phyloP scores from a whole-genome alignment of 2,797 vertebrate genomes.

The Halcyon badia region DNA sequence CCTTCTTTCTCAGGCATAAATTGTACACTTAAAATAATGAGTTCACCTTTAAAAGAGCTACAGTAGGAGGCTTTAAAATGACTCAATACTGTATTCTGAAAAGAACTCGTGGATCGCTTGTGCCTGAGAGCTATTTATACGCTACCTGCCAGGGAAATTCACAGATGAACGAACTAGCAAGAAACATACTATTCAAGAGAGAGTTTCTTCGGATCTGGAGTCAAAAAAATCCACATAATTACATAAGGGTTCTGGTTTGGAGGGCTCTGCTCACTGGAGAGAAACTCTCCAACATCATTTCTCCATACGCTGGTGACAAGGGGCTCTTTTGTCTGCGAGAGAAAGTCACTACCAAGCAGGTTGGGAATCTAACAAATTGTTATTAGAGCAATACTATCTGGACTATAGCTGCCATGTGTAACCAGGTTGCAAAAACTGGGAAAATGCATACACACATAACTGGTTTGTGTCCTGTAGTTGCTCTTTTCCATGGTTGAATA shows the following conservation, averaged over 20 bases:
- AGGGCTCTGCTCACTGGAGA: not conserved
- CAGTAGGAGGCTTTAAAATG: slow-evolving; percentile 74
- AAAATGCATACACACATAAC: not conserved
- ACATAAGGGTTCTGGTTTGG: slow-evolving; percentile 20
- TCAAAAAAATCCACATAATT: slow-evolving; percentile 15
- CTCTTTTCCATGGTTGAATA: not conserved
- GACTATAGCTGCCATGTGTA: not conserved
- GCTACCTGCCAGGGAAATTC: slow-evolving; percentile 70
- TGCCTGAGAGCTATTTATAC: slow-evolving; percentile 73
- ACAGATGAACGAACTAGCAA: slow-evolving; percentile 52
- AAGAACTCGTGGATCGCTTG: slow-evolving; percentile 65
- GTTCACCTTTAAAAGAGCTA: slow-evolving; percentile 52
- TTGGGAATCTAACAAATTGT: not conserved
- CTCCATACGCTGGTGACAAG: not conserved
- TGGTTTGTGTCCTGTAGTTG: not conserved
- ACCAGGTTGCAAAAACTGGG: not conserved
- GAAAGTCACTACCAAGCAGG: not conserved
- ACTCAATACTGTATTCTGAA: slow-evolving; percentile 72
- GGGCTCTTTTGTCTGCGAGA: not conserved
- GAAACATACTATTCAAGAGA: slow-evolving; percentile 34
- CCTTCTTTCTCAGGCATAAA: not conserved
- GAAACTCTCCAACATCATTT: not conserved
- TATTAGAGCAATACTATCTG: not conserved
- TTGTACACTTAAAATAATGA: slow-evolving; percentile 56
- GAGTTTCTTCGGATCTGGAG: slow-evolving; percentile 3